These are phyloP conservation scores for Drosophila bocki DNA, from an alignment of 1,140 invertebrate genomes.

Conservation along the genomic window DNA sequence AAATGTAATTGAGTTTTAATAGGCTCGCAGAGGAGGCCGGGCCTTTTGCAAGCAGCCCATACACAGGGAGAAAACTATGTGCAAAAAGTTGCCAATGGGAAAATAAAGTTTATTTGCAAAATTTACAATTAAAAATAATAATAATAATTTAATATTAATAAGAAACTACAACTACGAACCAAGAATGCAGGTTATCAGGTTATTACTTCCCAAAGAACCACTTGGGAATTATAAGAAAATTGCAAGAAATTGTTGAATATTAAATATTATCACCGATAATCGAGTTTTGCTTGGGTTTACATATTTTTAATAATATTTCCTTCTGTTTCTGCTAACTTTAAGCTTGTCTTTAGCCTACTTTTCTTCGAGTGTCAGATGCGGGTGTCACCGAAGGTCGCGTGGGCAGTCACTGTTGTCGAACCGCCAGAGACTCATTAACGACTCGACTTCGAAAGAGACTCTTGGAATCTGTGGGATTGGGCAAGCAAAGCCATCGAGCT, in stretches of 20 bases:
- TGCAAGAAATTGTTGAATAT: no score
- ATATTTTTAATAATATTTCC: no score
- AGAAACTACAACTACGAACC: neutral
- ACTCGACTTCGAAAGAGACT: slow-evolving; percentile 14
- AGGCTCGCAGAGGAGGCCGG: slow-evolving; percentile 37
- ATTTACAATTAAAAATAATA: neutral
- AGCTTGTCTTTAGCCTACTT: neutral
- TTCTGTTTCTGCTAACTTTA: neutral
- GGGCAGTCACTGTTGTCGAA: slow-evolving; percentile 34
- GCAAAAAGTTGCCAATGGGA: neutral
- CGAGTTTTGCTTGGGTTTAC: no score
- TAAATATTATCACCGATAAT: no score
- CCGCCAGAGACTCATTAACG: slow-evolving; percentile 54
- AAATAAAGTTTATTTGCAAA: neutral
- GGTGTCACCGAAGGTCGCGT: slow-evolving; percentile 70
- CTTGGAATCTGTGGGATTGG: slow-evolving; percentile 32
- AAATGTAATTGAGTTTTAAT: slow-evolving; percentile 81
- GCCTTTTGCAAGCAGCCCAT: neutral
- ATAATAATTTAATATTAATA: no score
- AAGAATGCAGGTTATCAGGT: no score
- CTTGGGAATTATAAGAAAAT: no score
- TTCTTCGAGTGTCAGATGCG: slow-evolving; percentile 27
- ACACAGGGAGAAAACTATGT: slow-evolving; percentile 6
- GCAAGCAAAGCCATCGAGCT: slow-evolving; percentile 29
- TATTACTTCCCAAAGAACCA: no score